Evolutionary conservation across 2,797 vertebrate species (phyloP).

Genomic region (Staurois parvus): DNA sequence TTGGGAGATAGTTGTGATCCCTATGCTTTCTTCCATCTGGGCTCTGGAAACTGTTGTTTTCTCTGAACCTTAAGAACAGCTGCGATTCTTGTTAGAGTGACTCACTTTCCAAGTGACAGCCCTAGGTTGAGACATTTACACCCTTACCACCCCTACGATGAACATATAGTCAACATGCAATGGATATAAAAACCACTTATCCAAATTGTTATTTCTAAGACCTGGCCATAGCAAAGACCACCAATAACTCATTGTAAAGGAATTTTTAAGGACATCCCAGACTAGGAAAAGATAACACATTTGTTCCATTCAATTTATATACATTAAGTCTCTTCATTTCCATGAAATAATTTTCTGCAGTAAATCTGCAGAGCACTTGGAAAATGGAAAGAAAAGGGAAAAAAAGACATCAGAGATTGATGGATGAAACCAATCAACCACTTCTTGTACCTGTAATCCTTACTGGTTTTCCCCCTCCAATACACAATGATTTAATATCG

Average conservation of each 20-base stretch:
- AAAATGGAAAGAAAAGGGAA: slow-evolving; percentile 33
- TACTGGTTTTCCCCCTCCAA: slow-evolving; percentile 1
- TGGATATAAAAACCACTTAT: neutral
- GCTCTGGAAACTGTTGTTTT: too few relatives aligned
- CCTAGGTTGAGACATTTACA: too few relatives aligned
- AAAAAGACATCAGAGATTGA: slow-evolving; percentile 14
- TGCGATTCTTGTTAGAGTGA: too few relatives aligned
- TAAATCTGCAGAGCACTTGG: slow-evolving; percentile 19
- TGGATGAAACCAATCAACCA: neutral
- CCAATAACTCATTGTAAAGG: neutral
- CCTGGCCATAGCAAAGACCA: neutral
- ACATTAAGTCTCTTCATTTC: slow-evolving; percentile 18
- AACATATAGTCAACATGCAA: neutral
- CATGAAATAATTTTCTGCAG: slow-evolving; percentile 5
- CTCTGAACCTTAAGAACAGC: too few relatives aligned
- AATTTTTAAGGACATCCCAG: neutral
- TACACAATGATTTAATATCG: slow-evolving; percentile 15
- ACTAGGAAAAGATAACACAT: neutral
- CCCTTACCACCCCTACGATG: neutral
- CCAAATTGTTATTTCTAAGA: neutral
- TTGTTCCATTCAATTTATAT: slow-evolving; percentile 15
- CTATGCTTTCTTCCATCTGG: too few relatives aligned
- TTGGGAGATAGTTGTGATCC: too few relatives aligned
- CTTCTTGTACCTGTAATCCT: slow-evolving; percentile 22
- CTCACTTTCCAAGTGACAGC: too few relatives aligned